Evolutionary conservation across 2,113 vertebrate genomes (phyloP), one percentile per base, ranked within the genome.

Genomic region (Sebastes schlegelii): DNA sequence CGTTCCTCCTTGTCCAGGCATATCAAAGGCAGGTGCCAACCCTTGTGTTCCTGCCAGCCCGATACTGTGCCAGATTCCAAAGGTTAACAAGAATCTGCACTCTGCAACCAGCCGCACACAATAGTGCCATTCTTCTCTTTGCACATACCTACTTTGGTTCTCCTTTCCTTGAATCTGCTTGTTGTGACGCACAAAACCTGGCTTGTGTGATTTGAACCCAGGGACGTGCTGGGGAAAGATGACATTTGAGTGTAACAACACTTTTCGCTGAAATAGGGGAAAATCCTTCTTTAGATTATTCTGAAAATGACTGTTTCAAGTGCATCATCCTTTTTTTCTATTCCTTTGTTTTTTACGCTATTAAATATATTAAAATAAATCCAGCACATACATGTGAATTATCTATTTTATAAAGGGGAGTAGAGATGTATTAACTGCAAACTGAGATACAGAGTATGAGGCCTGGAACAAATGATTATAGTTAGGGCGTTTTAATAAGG

Each of bases 41-140:
- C 82, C 79, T 85, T 92, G 86, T 86, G 45, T 84, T 62, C 11
- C 42, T 88, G 91, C 92, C 92, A 94, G 82, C 34, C 78, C 71
- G 86, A 82, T 76, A 40, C 64, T 6, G 17, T 77, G 92, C 92
- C 93, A 93, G 86, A 91, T 91, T 90, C 82, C 81, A 90, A 93
- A 93, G 91, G 89, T 91, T 91, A 94, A 94, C 83, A 88, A 88
- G 92, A 89, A 91, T 92, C 90, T 91, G 88, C 89, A 82, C 87
- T 88, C 84, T 91, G 86, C 78, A 82, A 89, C 73, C 86, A 90
- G 77, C 74, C 70, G 1, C 67, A 85, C 84, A 94, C 92, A 94
- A 94, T 93, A 72, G 89, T 46, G 49, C 86, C 74, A 89, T 93
- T 93, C 84, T 94, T 93, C 82, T 88, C 79, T 70, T 73, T 86